phyloP scores from a whole-genome alignment of 30 jellyfish, hydroid and myxozoan genomes.

The Calvadosia cruxmelitensis region DNA sequence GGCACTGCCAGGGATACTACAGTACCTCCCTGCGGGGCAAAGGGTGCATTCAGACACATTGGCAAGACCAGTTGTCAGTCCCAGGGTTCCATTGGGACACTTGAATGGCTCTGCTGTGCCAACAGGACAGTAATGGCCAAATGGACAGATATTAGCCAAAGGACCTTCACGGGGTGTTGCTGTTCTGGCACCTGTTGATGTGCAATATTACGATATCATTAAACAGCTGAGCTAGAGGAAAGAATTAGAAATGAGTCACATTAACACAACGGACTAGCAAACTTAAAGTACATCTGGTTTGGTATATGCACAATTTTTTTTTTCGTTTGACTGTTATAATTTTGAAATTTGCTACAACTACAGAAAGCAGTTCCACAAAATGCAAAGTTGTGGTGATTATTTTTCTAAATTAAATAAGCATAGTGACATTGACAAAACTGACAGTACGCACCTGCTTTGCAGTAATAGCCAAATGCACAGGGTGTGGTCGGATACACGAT shows the following conservation, averaged over 20 bases:
- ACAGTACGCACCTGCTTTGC: slow-evolving; percentile 72
- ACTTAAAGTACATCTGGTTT: too few species aligned
- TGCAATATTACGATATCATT: too few species aligned
- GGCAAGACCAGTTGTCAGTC: slow-evolving; percentile 36
- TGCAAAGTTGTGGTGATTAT: slow-evolving; percentile 1
- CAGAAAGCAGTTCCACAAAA: too few species aligned
- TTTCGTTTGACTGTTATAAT: too few species aligned
- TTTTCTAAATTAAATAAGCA: too few species aligned
- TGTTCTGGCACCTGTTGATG: slow-evolving; percentile 91
- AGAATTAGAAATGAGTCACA: background rate
- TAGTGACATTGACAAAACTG: too few species aligned
- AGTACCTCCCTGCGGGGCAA: slow-evolving; percentile 86
- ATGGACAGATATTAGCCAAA: slow-evolving; percentile 80
- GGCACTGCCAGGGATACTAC: slow-evolving; percentile 68
- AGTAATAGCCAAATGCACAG: slow-evolving; percentile 78
- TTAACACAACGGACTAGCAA: background rate
- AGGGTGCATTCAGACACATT: slow-evolving; percentile 46
- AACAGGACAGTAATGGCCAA: slow-evolving; percentile 75
- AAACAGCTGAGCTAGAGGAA: too few species aligned
- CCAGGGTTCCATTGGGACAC: slow-evolving; percentile 85
- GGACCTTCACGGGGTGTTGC: slow-evolving; percentile 89
- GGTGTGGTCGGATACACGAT: slow-evolving; percentile 64
- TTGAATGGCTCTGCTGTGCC: slow-evolving; percentile 84
- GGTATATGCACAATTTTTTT: too few species aligned
- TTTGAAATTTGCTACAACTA: too few species aligned